phyloP scores from a whole-genome alignment of 2,797 vertebrate species.

The Corythornis leucogaster region DNA sequence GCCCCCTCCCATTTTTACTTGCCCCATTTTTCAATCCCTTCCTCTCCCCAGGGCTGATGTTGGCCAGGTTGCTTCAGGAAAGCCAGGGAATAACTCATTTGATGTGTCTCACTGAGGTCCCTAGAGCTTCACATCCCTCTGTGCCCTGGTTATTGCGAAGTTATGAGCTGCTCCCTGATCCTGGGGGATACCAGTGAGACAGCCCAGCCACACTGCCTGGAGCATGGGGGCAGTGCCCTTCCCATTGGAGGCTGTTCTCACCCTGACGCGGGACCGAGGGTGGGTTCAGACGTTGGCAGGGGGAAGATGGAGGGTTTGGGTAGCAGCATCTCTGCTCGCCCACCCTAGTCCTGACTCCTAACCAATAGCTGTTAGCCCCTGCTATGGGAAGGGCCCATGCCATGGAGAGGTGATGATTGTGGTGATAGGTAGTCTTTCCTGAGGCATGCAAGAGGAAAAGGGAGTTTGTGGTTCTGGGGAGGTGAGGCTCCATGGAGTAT shows the following conservation, averaged over 20 bases:
- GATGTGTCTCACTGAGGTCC: background rate
- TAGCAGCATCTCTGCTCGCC: background rate
- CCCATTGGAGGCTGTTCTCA: background rate
- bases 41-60: background rate
- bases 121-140: background rate
- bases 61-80: background rate
- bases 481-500: background rate
- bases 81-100: background rate
- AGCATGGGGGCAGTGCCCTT: background rate
- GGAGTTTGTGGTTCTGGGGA: background rate
- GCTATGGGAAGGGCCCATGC: accelerated
- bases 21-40: background rate
- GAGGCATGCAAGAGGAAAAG: background rate
- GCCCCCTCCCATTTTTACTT: background rate
- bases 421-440: background rate
- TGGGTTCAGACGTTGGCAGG: background rate
- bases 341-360: background rate
- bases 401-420: background rate
- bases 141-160: accelerated
- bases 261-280: background rate
- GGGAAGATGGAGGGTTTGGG: background rate
- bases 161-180: background rate
- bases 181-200: background rate
- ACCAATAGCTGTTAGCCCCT: accelerated
- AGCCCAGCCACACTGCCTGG: background rate